Conservation (phyloP, 2,888 invertebrate genomes). For the Eristalis arbustorum region DNA sequence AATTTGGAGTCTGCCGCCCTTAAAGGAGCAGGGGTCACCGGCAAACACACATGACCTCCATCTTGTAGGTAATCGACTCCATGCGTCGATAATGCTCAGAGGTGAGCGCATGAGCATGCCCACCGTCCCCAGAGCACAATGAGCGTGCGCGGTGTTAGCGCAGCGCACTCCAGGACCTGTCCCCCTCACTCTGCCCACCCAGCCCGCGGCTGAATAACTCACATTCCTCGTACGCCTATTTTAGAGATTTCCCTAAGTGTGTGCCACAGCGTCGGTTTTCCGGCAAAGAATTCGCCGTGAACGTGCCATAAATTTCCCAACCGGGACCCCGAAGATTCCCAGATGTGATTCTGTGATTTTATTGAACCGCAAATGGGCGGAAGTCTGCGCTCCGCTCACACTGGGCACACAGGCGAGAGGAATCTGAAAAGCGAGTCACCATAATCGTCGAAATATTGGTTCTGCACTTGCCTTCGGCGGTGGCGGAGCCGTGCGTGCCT, state of each 20-base stretch:
- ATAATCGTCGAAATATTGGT: constrained; percentile 68
- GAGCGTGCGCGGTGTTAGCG: not conserved
- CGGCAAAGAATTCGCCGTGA: constrained; percentile 60
- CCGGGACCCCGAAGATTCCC: constrained; percentile 69
- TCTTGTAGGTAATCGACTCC: not conserved
- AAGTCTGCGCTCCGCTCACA: constrained; percentile 56
- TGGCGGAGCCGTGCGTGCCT: not conserved
- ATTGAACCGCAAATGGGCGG: constrained; percentile 71
- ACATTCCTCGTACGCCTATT: constrained; percentile 68
- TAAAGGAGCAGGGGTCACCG: not conserved
- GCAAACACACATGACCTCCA: not conserved
- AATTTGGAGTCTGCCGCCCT: not conserved
- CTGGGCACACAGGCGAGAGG: constrained; percentile 41
- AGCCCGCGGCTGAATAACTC: constrained; percentile 66
- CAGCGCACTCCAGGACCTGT: not conserved
- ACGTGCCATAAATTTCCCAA: constrained; percentile 68
- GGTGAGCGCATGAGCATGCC: not conserved
- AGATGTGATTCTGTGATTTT: constrained; percentile 72
- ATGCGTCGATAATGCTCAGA: not conserved
- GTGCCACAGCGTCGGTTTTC: constrained; percentile 48
- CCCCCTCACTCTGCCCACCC: not conserved
- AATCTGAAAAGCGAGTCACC: constrained; percentile 65
- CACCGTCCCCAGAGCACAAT: not conserved
- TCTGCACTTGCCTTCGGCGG: constrained; percentile 48
- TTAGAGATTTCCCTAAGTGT: constrained; percentile 69